Evolutionary conservation across 2,113 vertebrate genomes (phyloP), one percentile per base, ranked within the genome.

Genomic region (Butastur rufipennis): DNA sequence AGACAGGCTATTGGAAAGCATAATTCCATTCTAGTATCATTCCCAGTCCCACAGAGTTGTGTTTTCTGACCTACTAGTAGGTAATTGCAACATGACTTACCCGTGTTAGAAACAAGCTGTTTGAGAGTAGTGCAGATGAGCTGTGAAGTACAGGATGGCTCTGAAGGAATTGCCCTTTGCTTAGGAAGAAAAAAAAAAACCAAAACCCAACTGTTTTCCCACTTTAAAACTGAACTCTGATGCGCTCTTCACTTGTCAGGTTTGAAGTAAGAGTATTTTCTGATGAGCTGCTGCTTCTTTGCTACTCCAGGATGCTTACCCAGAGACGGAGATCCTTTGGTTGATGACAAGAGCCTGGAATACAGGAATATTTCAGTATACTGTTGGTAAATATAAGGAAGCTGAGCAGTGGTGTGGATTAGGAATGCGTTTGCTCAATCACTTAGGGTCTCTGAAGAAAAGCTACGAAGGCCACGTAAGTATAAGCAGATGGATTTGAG

Each of bases 281-380:
- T 97, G 55, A 73, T 82, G 59, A 70, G 50, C 55, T 92, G 47
- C 73, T 88, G 53, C 38, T 91, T 93, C 22, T 91, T 87, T 95
- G 52, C 38, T 77, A 3, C 45, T 93, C 70, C 90, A 98, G 98
- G 80, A 97, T 36, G 94, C 97, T 87, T 99, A 99, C 85, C 99
- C 99, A 79, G 98, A 99, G 97, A 88, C 96, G 83, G 99, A 99
- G 97, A 97, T 98, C 84, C 96, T 99, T 95, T 99, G 99, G 99
- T 81, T 99, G 95, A 98, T 99, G 98, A 99, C 98, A 72, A 98
- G 98, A 82, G 98, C 99, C 34, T 99, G 99, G 99, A 99, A 99
- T 90, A 98, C 97, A 25, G 99, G 99, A 66, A 98, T 99, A 88
- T 86, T 98, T 96, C 98, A 99, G 80, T 99, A 98, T 86, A 98